Evolutionary conservation across 1,140 invertebrate species (phyloP).

Genomic region (Drosophila seguyi): DNA sequence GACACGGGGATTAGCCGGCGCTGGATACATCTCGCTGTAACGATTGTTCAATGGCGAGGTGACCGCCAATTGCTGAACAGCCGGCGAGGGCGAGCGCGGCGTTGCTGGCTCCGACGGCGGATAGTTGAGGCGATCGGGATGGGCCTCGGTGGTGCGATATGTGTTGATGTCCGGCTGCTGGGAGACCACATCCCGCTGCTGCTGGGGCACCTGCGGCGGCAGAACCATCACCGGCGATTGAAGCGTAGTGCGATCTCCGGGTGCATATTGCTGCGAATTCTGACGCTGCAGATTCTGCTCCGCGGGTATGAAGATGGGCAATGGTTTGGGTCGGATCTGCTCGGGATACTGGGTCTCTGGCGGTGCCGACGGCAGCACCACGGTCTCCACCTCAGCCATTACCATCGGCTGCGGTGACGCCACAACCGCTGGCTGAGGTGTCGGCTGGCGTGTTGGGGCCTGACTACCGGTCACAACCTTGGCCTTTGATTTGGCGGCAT

Average conservation of each 20-base stretch:
- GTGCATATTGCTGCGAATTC: conserved; percentile 41
- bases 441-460: conserved; percentile 33
- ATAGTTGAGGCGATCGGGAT: conserved; percentile 80
- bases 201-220: conserved; percentile 41
- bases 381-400: conserved; percentile 15
- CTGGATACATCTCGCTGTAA: conserved; percentile 68
- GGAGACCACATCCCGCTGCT: conserved; percentile 33
- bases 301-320: conserved; percentile 59
- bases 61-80: conserved; percentile 57
- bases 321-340: conserved; percentile 59
- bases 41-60: conserved; percentile 62
- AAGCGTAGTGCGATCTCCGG: conserved; percentile 58
- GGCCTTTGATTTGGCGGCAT: conserved; percentile 6
- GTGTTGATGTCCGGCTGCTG: conserved; percentile 58
- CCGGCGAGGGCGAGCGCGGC: conserved; percentile 49
- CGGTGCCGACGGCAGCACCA: conserved; percentile 17
- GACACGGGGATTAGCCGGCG: conserved; percentile 61
- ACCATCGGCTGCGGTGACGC: conserved; percentile 8
- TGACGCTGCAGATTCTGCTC: conserved; percentile 51
- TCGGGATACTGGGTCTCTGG: conserved; percentile 54
- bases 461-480: conserved; percentile 17
- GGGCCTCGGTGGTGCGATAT: conserved; percentile 74
- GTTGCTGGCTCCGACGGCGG: conserved; percentile 46
- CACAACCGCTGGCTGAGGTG: conserved; percentile 41
- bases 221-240: conserved; percentile 67